A percentile compares a stretch with the other conserved stretches of the same genome.
Conservation (phyloP, 2,113 vertebrate species). For the Riparia riparia region DNA sequence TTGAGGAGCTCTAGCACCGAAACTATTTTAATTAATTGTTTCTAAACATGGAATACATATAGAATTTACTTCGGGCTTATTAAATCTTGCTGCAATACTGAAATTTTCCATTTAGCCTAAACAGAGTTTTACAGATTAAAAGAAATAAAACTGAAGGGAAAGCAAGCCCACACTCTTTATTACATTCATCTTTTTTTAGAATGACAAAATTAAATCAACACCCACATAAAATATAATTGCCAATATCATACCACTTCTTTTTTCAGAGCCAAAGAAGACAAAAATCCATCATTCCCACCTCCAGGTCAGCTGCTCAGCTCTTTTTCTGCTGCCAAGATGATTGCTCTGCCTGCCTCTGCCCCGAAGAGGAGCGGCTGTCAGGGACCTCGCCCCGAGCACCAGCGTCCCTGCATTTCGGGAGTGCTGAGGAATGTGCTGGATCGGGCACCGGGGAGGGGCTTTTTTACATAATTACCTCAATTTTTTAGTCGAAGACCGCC, state of each 20-base stretch:
- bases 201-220: conserved; percentile 56
- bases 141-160: conserved; percentile 38
- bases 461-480: conserved; percentile 5
- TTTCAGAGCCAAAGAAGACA: conserved; percentile 41
- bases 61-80: conserved; percentile 48
- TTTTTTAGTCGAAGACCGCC: neutral
- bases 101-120: conserved; percentile 56
- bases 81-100: conserved; percentile 39
- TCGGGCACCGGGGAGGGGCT: neutral
- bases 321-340: neutral
- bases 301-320: conserved; percentile 50
- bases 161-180: conserved; percentile 46
- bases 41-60: conserved; percentile 37
- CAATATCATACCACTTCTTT: conserved; percentile 15
- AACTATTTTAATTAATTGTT: conserved; percentile 54
- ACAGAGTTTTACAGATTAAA: conserved; percentile 24
- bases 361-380: neutral
- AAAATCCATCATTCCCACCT: conserved; percentile 53
- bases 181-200: conserved; percentile 29
- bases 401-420: neutral
- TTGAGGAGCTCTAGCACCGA: neutral
- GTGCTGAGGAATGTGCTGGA: neutral
- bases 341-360: neutral
- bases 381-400: neutral
- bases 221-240: conserved; percentile 58